Evolutionary conservation across 2,113 vertebrate species (phyloP), one percentile per base, ranked within the genome.

Genomic region (Ranitomeya imitator): DNA sequence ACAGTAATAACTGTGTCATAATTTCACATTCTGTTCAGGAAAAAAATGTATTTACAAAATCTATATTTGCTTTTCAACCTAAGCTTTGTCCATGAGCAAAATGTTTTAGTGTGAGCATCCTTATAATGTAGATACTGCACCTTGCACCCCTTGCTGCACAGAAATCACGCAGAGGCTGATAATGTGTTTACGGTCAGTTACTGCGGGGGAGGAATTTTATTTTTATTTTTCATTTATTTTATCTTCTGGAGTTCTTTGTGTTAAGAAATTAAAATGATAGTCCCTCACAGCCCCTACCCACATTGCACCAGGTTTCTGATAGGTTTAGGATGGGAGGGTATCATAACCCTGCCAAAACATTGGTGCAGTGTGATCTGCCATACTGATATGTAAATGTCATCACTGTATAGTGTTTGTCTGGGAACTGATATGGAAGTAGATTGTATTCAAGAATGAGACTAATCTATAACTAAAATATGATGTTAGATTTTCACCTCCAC

Each of bases 121-220:
- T 18, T 76, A 6, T 37, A 73, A 73, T 51, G 37, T 76, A 78
- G 11, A 78, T 78, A 54, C 14, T 55, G 54, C 31, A 16, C 12
- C 16, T n/a, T 11, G 18, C 54, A 26, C 83, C 52, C 51, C 15
- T 57, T 31, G 83, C 45, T 18, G 83, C 16, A 85, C 16, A 13
- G 52, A 85, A 85, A 85, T 85, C 83, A 71, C 23, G 63, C 83
- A 31, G 83, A 85, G 83, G 67, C 52, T 85, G 83, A 73, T 85
- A 85, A 85, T 85, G 67, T 85, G 74, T 57, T 73, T 74, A 67
- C 19, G 65, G 63, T 59, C 23, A n/a, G 52, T 55, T 57, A 21
- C 67, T 73, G 67, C 23, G 23, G 52, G 83, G 73, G 83, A 85
- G 83, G 67, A 59, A 57, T 59, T 73, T 73, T 85, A 67, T 45